Base-by-base conservation (phyloP, 2,888 invertebrate species). In the Hirtodrosophila cameraria region DNA sequence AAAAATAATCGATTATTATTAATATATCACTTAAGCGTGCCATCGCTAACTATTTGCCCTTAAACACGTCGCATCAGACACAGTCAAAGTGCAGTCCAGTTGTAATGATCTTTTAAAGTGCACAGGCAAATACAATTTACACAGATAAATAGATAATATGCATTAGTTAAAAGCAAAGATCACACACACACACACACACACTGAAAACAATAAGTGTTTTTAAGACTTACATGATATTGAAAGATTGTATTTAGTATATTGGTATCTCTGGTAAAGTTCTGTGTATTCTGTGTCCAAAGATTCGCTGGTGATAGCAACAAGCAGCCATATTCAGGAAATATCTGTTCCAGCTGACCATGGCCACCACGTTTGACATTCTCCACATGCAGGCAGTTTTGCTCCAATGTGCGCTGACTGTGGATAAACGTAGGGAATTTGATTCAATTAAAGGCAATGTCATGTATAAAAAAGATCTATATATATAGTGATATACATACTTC, bases 241-340 rank as follows among this genome's bases (percentile, higher is more conserved):
- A 95, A 96, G 63, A 97, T 94, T 0, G 97, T 97, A 75, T 93
- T 94, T 65, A 97, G 92, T 69, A 97, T 93, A 87, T 96, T 95
- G 8, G 94, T 92, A 89, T 97, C 97, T 68, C 94, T 92, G 46
- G 94, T 93, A 89, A 96, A 97, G 33, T 94, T 92, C 81, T 95
- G 94, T 23, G 94, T 92, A 89, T 96, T 96, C 88, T 96, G 95
- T 76, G 95, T 94, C 99, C 99, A 99, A 58, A 99, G 93, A 92
- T 97, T 97, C 4, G 97, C 97, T 0, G 98, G 99, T 0, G 98
- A 98, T 6, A 99, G 91, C 30, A 97, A 92, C 18, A 99, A 92
- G 90, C 99, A 99, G 89, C 95, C 96, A 90, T 97, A 98, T 89
- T 98, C 96, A 0, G 99, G 98, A 67, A 99, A 92, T 52, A 96